Evolutionary conservation across 2,888 invertebrate genomes (phyloP).

Genomic region (Callimorpha dominula): DNA sequence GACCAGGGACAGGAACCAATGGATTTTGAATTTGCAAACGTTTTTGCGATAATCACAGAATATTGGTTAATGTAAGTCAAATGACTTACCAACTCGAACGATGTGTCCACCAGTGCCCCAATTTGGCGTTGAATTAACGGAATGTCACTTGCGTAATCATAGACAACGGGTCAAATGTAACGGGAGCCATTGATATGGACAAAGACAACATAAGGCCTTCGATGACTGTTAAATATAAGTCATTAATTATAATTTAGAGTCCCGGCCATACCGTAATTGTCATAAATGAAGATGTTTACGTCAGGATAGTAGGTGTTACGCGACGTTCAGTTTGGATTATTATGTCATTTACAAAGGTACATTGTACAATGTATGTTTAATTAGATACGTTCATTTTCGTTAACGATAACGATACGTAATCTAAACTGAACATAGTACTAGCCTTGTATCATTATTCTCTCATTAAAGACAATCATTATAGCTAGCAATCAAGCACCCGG

Average conservation of each 20-base stretch:
- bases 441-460: not conserved
- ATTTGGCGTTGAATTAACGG: constrained; percentile 44
- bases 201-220: constrained; percentile 17
- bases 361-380: too few species aligned
- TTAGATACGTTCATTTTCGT: not conserved
- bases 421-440: not conserved
- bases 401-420: not conserved
- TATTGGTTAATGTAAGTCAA: not conserved
- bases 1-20: too few species aligned
- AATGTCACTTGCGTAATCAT: constrained; percentile 47
- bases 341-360: not conserved
- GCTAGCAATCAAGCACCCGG: not conserved
- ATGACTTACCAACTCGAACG: constrained; percentile 6
- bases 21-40: too few species aligned
- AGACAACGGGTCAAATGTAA: constrained; percentile 40
- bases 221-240: constrained; percentile 10
- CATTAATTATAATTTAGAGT: constrained; percentile 13
- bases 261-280: constrained; percentile 7
- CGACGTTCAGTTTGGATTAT: not conserved
- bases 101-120: constrained; percentile 30
- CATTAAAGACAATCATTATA: not conserved
- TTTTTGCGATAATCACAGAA: too few species aligned
- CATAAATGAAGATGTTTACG: constrained; percentile 4
- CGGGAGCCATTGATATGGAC: constrained; percentile 38
- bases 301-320: not conserved